Percentiles rank a stretch among this genome's conserved stretches.
Evolutionary conservation across 2,888 invertebrate genomes (phyloP).

Genomic region (Acronicta alni): DNA sequence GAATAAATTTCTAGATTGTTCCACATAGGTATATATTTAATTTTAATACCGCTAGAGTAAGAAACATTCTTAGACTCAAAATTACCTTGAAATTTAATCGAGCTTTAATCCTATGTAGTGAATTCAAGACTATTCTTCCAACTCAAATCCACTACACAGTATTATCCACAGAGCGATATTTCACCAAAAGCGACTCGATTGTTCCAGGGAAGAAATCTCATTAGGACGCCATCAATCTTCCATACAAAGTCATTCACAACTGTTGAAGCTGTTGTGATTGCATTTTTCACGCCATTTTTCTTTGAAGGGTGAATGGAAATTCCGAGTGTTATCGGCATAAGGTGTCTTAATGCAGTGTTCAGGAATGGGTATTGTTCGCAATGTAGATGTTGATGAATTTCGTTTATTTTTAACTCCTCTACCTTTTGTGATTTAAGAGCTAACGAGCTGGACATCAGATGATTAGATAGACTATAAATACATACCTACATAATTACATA

Average conservation of each 20-base stretch:
- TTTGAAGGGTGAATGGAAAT: conserved; percentile 28
- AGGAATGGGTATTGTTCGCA: conserved; percentile 7
- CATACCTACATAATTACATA: too few species aligned
- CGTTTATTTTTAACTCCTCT: not conserved
- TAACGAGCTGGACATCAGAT: not conserved
- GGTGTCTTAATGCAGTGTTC: conserved; percentile 11
- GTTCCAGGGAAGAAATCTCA: conserved; percentile 52
- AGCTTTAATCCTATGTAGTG: not conserved
- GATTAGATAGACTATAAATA: too few species aligned
- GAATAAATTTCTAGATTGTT: too few species aligned
- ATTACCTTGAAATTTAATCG: not conserved
- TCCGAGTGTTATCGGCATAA: conserved; percentile 23
- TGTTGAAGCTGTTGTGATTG: conserved; percentile 50
- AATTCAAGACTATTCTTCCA: not conserved
- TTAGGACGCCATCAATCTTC: conserved; percentile 55
- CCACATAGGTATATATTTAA: too few species aligned
- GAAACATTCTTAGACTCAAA: too few species aligned
- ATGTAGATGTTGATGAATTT: not conserved
- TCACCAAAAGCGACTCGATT: conserved; percentile 46
- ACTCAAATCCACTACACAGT: conserved; percentile 7
- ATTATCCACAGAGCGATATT: conserved; percentile 31
- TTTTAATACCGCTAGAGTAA: too few species aligned
- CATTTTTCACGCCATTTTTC: conserved; percentile 50
- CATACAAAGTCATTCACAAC: conserved; percentile 53
- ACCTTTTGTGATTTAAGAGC: not conserved